Conservation (phyloP, 2,888 invertebrate genomes). For the Lucinisca nassula region DNA sequence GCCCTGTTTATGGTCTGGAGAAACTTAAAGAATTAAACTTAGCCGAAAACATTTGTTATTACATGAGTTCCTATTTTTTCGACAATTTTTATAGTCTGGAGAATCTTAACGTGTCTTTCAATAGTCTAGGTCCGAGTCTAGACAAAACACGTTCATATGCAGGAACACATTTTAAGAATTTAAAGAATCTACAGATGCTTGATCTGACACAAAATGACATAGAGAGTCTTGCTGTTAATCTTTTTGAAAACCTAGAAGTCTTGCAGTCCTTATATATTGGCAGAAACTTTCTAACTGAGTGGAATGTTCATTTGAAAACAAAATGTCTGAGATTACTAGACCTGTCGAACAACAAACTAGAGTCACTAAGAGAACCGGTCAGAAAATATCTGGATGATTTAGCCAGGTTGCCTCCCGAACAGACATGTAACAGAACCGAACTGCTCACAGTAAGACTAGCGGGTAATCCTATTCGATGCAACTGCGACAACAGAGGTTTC, state of each 20-base stretch:
- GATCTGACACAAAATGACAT: conserved; percentile 37
- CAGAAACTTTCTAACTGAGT: conserved; percentile 16
- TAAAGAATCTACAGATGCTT: conserved; percentile 2
- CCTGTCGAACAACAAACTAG: conserved; percentile 33
- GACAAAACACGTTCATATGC: neutral
- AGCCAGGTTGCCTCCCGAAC: neutral
- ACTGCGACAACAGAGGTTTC: conserved; percentile 50
- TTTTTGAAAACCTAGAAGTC: conserved; percentile 24
- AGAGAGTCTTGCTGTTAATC: neutral
- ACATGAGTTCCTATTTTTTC: conserved; percentile 41
- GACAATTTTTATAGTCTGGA: conserved; percentile 20
- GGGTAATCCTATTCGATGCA: conserved; percentile 52
- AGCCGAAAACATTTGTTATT: conserved; percentile 47
- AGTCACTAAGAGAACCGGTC: conserved; percentile 2
- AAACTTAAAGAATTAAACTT: conserved; percentile 47
- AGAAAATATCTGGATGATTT: conserved; percentile 22
- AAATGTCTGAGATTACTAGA: conserved; percentile 3
- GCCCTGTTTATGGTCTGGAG: conserved; percentile 47
- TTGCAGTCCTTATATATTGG: conserved; percentile 23
- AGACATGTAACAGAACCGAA: neutral
- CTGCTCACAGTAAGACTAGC: conserved; percentile 22
- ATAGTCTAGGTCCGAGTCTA: conserved; percentile 34
- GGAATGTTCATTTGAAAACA: conserved; percentile 9
- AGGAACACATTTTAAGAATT: neutral
- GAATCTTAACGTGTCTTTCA: conserved; percentile 45